A percentile compares a stretch with the other conserved stretches of the same genome.
Evolutionary conservation across 2,113 vertebrate species (phyloP).

Genomic region (Ceyx margarethae): DNA sequence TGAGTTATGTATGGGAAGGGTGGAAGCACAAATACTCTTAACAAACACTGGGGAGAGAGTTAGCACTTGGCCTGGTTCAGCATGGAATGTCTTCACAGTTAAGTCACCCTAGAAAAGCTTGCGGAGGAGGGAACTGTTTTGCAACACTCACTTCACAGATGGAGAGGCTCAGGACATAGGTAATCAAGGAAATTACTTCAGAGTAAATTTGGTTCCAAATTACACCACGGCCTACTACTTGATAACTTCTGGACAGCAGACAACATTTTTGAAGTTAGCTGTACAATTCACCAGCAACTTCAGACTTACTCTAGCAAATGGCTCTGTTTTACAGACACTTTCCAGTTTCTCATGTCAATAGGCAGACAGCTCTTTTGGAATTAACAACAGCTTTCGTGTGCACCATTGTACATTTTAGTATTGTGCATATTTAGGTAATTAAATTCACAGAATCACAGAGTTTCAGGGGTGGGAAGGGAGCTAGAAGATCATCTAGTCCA

Average conservation of each 20-base stretch:
- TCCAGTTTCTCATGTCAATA: neutral
- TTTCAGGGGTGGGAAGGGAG: too few relatives aligned
- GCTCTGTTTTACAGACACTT: neutral
- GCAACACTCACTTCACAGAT: slow-evolving; percentile 15
- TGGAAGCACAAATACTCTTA: neutral
- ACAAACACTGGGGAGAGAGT: neutral
- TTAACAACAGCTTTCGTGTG: neutral
- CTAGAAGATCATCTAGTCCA: too few relatives aligned
- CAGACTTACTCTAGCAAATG: neutral
- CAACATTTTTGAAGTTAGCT: neutral
- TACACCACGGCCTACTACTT: neutral
- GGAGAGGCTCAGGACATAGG: neutral
- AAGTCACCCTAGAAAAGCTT: slow-evolving; percentile 6
- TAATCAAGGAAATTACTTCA: slow-evolving; percentile 6
- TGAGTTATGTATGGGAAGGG: neutral
- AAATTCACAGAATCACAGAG: neutral
- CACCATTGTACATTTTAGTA: neutral
- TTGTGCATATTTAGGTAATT: neutral
- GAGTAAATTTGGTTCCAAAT: neutral
- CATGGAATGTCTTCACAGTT: neutral
- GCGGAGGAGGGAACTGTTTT: neutral
- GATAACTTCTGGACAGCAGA: neutral
- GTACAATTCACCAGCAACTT: neutral
- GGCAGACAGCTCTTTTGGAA: neutral
- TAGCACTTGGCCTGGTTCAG: slow-evolving; percentile 33